A percentile compares a stretch with the other conserved stretches of the same genome.
Conservation (phyloP, 2,113 vertebrate genomes). For the Orientallactaga bullata region DNA sequence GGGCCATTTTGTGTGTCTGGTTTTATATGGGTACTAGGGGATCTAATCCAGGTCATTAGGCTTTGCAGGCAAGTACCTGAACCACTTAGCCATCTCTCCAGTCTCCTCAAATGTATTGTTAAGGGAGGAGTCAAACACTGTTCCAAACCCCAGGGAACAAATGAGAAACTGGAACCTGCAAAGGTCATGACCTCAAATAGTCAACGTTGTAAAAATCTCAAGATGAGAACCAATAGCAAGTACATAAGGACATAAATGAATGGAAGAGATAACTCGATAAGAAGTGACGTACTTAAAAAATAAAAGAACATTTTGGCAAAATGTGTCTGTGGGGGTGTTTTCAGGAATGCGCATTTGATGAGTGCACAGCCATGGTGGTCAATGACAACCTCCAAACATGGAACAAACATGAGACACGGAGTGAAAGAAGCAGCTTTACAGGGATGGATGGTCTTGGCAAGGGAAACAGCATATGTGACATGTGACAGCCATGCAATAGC, state of each 20-base stretch:
- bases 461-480: not conserved
- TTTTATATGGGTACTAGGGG: too few relatives aligned
- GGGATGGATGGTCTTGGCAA: not conserved
- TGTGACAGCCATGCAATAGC: accelerated
- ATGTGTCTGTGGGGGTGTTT: accelerated
- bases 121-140: not conserved
- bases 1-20: too few relatives aligned
- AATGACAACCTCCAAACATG: not conserved
- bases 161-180: not conserved
- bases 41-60: too few relatives aligned
- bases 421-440: not conserved
- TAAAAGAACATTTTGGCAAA: conserved; percentile 3
- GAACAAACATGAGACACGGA: not conserved
- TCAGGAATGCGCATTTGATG: accelerated
- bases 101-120: too few relatives aligned
- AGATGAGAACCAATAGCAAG: not conserved
- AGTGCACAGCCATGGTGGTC: too few relatives aligned
- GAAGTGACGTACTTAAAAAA: not conserved
- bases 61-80: too few relatives aligned
- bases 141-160: not conserved
- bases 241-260: not conserved
- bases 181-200: not conserved
- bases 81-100: too few relatives aligned
- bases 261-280: not conserved
- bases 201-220: not conserved